Base-by-base conservation (phyloP, 2,113 vertebrate genomes). In the Channa maculata region DNA sequence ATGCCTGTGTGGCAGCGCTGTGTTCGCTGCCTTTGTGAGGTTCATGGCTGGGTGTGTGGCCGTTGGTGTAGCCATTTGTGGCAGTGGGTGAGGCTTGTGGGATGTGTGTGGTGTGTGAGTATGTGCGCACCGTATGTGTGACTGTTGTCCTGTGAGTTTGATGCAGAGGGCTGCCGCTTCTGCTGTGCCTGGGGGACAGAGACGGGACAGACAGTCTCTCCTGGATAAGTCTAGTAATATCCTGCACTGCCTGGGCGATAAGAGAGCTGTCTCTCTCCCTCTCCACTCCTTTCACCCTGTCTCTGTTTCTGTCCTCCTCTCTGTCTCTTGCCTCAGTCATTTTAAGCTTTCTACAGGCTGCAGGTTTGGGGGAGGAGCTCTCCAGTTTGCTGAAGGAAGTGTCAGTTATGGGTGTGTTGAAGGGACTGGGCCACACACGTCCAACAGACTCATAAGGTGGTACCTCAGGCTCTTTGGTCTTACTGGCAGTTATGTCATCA, bases 281-380 rank as follows among this genome's bases (percentile, higher is more conserved):
- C 38, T 88, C 80, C 49, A 36, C 54, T 4, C 71, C 75, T 7
- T 44, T 79, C 34, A 81, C 76, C 39, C 57, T 96, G 92, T 72
- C 53, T 61, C 59, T 81, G 37, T 45, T 64, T 9, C 43, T 71
- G 39, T 82, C 82, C 12, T 75, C 83, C 62, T 79, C 81, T 33
- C 24, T 2, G 1, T 90, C 87, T 79, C 55, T 86, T 0, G 88
- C 86, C 83, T 94, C 94, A 53, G 90, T 83, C 87, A 96, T 93
- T 89, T 91, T 84, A 33, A 96, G 86, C 87, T 94, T 96, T 89
- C 96, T 95, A 92, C 94, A 96, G 48, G 94, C 88, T n/a, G 95
- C 94, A 58, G 93, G 92, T 86, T 95, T 96, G 33, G 94, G 91
- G 82, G 96, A 95, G 15, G 77, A 77, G 79, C 94, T 45, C 59